Evolutionary conservation across 2,888 invertebrate genomes (phyloP).

Genomic region (Clivina fossor): DNA sequence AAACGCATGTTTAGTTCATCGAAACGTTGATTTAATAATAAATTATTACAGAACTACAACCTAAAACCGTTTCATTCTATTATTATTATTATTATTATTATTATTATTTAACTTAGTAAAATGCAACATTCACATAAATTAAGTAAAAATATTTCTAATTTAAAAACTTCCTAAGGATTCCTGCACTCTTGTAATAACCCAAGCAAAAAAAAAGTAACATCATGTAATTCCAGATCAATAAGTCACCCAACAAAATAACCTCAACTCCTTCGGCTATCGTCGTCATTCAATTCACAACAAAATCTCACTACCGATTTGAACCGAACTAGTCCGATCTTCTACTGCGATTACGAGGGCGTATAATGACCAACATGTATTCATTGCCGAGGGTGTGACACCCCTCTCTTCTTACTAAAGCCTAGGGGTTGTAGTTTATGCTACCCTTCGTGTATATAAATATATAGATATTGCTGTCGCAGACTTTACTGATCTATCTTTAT

Average conservation of each 20-base stretch:
- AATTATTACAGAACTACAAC: too few relatives aligned
- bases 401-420: constrained; percentile 1
- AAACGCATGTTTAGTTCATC: too few relatives aligned
- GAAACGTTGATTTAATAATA: too few relatives aligned
- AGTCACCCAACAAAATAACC: constrained; percentile 38
- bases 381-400: constrained; percentile 25
- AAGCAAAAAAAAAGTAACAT: constrained; percentile 15
- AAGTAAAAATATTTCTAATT: too few relatives aligned
- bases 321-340: constrained; percentile 3
- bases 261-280: constrained; percentile 16
- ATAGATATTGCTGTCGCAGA: too few relatives aligned
- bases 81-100: too few relatives aligned
- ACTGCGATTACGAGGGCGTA: constrained; percentile 14
- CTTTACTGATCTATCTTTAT: constrained; percentile 42
- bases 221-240: constrained; percentile 43
- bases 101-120: too few relatives aligned
- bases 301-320: background rate
- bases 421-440: constrained; percentile 7
- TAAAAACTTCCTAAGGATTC: constrained; percentile 42
- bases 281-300: background rate
- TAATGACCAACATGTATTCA: constrained; percentile 33
- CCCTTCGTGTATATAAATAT: constrained; percentile 14
- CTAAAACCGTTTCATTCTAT: too few relatives aligned
- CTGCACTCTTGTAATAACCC: constrained; percentile 35
- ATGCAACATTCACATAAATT: too few relatives aligned